A percentile compares a stretch with the other conserved stretches of the same genome.
These are phyloP conservation scores for Ptilonorhynchus violaceus DNA, from an alignment of 2,113 vertebrate species.

Conservation along the genomic window DNA sequence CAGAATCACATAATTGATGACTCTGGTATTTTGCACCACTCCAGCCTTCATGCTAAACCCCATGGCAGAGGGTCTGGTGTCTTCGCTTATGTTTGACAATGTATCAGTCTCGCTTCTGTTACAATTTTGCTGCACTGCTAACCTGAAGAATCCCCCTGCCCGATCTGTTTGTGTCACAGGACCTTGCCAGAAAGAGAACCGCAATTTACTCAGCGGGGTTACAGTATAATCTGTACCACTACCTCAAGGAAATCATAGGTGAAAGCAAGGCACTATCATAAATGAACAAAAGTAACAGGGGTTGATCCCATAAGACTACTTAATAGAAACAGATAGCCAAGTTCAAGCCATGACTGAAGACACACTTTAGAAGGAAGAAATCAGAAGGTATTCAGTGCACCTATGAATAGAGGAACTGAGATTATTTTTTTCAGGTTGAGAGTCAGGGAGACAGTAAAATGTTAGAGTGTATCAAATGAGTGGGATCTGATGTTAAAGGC, in stretches of 20 bases:
- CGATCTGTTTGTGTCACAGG: not conserved
- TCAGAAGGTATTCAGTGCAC: not conserved
- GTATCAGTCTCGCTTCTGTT: not conserved
- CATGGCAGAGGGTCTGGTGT: not conserved
- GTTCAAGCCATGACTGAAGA: not conserved
- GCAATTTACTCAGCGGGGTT: not conserved
- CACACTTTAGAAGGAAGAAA: not conserved
- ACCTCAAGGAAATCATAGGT: not conserved
- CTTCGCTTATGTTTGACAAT: not conserved
- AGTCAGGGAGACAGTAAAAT: not conserved
- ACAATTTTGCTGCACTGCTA: not conserved
- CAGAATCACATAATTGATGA: not conserved
- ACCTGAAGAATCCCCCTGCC: not conserved
- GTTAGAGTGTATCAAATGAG: not conserved
- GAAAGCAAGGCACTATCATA: not conserved
- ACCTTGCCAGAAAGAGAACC: not conserved
- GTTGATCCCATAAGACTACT: not conserved
- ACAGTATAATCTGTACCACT: not conserved
- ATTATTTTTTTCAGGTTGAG: not conserved
- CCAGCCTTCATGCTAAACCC: not conserved
- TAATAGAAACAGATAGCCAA: not conserved
- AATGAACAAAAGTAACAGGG: not conserved
- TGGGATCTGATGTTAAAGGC: not conserved
- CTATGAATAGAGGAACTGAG: not conserved
- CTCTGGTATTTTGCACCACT: not conserved